These are phyloP conservation scores for Drosophila nr. perissopoda DNA, from an alignment of 2,888 invertebrate species.

Conservation along the genomic window DNA sequence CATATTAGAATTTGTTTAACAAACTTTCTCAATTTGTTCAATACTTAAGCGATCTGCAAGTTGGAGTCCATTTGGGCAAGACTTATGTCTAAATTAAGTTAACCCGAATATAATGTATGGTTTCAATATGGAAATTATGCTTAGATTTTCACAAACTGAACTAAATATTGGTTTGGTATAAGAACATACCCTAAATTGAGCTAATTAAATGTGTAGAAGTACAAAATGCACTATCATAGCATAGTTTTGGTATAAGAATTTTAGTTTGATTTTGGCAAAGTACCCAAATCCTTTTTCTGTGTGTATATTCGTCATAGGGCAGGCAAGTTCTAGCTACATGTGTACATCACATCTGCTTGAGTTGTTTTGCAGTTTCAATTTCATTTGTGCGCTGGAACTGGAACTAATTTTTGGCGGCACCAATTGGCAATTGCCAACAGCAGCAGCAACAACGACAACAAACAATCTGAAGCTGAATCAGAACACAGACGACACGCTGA, in stretches of 20 bases:
- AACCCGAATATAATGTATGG: background rate
- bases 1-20: too few relatives aligned
- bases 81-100: background rate
- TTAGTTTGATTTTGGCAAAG: rapidly evolving
- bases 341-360: constrained; percentile 2
- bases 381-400: constrained; percentile 74
- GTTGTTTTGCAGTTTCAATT: constrained; percentile 68
- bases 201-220: too few relatives aligned
- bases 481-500: constrained; percentile 66
- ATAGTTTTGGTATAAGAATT: background rate
- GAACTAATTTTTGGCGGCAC: constrained; percentile 72
- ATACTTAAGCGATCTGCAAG: too few relatives aligned
- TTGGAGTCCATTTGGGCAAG: background rate
- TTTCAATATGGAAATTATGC: background rate
- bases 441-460: constrained; percentile 12
- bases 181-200: background rate
- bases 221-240: rapidly evolving
- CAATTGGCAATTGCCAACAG: constrained; percentile 48
- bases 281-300: background rate
- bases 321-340: constrained; percentile 16
- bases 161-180: background rate
- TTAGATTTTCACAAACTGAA: background rate
- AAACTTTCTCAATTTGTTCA: too few relatives aligned
- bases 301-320: background rate
- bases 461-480: constrained; percentile 21